Evolutionary conservation across 2,888 invertebrate species (phyloP).

Genomic region (Serrognathus titanus): DNA sequence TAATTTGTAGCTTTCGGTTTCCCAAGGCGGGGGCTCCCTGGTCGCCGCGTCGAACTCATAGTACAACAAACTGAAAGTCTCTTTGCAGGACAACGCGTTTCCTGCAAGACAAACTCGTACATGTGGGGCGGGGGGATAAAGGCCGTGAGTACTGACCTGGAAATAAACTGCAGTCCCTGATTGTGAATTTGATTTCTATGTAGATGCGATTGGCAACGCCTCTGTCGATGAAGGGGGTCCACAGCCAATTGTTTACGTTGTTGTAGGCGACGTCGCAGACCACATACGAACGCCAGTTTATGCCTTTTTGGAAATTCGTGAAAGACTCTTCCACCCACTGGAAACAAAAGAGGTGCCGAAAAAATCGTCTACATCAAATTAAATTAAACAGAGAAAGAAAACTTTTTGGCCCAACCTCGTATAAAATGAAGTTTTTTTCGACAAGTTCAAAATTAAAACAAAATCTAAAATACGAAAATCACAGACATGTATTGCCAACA

Average conservation of each 20-base stretch:
- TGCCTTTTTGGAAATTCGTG: slow-evolving; percentile 90
- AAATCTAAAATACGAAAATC: no score
- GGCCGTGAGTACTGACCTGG: slow-evolving; percentile 56
- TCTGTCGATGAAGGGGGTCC: slow-evolving; percentile 94
- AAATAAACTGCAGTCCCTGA: slow-evolving; percentile 92
- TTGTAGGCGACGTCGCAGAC: slow-evolving; percentile 95
- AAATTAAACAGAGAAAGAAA: background rate
- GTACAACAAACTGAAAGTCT: slow-evolving; percentile 92
- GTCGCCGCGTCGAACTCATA: slow-evolving; percentile 94
- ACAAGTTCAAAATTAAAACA: no score
- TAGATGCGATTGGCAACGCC: slow-evolving; percentile 91
- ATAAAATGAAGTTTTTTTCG: no score
- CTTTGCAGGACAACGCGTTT: slow-evolving; percentile 91
- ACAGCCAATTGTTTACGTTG: slow-evolving; percentile 97
- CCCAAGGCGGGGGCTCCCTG: slow-evolving; percentile 91
- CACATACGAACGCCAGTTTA: slow-evolving; percentile 94
- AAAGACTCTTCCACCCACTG: slow-evolving; percentile 96
- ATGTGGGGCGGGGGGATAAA: no score
- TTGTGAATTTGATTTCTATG: slow-evolving; percentile 96
- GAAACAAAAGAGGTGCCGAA: background rate
- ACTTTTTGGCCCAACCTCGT: no score
- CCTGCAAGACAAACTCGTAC: slow-evolving; percentile 38
- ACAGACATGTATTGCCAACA: no score
- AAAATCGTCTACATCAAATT: background rate
- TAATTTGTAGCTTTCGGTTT: slow-evolving; percentile 88